Evolutionary conservation across 2,888 invertebrate species (phyloP), one percentile per base, ranked within the genome.

Genomic region (Hyalella azteca): DNA sequence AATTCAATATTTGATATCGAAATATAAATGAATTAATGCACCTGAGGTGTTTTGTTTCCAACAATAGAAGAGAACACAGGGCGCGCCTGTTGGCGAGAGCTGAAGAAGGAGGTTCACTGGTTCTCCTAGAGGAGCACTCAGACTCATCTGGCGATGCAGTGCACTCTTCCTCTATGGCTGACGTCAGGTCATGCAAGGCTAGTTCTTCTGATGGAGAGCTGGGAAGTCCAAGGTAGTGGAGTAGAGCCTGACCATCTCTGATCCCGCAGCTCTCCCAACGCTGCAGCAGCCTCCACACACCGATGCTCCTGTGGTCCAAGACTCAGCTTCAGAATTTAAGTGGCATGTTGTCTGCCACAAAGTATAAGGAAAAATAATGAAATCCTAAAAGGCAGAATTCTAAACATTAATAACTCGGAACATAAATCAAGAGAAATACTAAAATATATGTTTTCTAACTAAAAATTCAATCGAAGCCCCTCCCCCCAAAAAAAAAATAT

Each of bases 161-260:
- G 19, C 81, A 80, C 32, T 80, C 81, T 19, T 80, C 78, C 79
- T 80, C 93, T 49, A 94, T 88, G 26, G 92, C 91, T 82, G 90
- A 90, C 78, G 92, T 91, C 79, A 94, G 87, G 81, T 93, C 92
- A 1, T 89, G 87, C 2, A 93, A 88, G 84, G 90, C 91, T 49
- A 93, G 89, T 29, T 85, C 83, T 81, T 91, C 82, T 40, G 77
- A 79, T 0, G 50, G 89, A 11, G 89, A 87, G 40, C 90, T 88
- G 19, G 90, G 88, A 86, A 93, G 92, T 4, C 94, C 93, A 45
- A 94, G 89, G 84, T 92, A 92, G 48, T 91, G 89, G 26, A 94
- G 88, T 79, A 94, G 88, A 1, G 90, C 89, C 77, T 91, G 91
- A 1, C 82, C 82, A n/a, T 82, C 80, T 22, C 73, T 45, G 36